These are phyloP conservation scores for Zingel zingel DNA, from an alignment of 2,113 vertebrate species.

Conservation along the genomic window DNA sequence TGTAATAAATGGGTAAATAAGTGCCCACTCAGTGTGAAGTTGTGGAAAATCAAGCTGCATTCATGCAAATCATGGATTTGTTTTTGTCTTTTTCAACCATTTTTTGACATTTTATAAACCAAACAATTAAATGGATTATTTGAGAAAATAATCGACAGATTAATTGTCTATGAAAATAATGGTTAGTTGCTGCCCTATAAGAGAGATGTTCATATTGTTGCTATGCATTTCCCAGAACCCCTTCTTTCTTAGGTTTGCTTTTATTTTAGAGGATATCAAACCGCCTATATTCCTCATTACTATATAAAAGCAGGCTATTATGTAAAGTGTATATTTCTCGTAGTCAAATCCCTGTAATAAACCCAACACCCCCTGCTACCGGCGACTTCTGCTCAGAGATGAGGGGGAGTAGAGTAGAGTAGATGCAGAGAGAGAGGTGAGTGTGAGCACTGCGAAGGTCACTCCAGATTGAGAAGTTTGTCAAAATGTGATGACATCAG, in stretches of 20 bases:
- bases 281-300: constrained; percentile 46
- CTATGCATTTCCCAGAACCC: neutral
- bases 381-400: constrained; percentile 48
- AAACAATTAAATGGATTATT: too few relatives aligned
- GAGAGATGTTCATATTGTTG: neutral
- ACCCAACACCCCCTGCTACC: neutral
- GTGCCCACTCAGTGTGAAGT: neutral
- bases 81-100: neutral
- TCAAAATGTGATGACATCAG: constrained; percentile 97
- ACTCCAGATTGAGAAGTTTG: constrained; percentile 96
- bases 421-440: constrained; percentile 85
- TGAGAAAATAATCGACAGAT: too few relatives aligned
- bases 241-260: neutral
- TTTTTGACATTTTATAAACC: too few relatives aligned
- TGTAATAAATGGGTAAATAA: neutral
- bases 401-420: constrained; percentile 52
- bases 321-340: constrained; percentile 22
- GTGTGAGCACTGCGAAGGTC: constrained; percentile 90
- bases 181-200: too few relatives aligned
- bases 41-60: neutral
- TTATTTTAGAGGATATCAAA: neutral
- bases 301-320: constrained; percentile 25
- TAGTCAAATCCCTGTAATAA: constrained; percentile 37
- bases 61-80: neutral
- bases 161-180: too few relatives aligned